Base-by-base conservation (phyloP, 2,113 vertebrate genomes). In the Corvus moneduloides region DNA sequence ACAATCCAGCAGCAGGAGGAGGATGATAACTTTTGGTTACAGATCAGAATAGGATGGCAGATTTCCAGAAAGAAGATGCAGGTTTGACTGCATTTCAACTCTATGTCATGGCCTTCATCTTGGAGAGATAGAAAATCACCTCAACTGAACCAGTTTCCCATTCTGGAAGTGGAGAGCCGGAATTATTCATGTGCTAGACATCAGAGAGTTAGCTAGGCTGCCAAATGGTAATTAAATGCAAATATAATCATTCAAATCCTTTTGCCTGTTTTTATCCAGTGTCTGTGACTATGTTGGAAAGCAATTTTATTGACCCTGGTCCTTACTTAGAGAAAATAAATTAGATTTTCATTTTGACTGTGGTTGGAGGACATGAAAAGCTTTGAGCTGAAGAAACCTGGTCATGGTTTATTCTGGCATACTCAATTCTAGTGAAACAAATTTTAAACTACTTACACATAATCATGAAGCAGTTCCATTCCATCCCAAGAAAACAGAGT, bases 161-260 rank as follows among this genome's bases (percentile, higher is more conserved):
- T 72, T 23, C 61, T 58, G 44, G 49, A 89, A 85, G 44, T 13
- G 5, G 46, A 76, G 28, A 43, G 43, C 26, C 82, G 44, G 48
- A 26, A 33, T 68, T 72, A 64, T 69, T 62, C 2, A 20, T 17
- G 8, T 89, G 51, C 8, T 43, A 82, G 41, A 15, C 20, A 68
- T 69, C 41, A 91, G 49, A 68, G 27, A 68, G 30, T 44, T 82
- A 87, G 11, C 16, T 61, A 49, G 32, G 35, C 51, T 89, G 73
- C 54, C 84, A 93, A 94, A 76, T 58, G n/a, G 39, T 94, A 79
- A 93, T 93, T 82, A 80, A 93, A 90, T 88, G 43, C 19, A 92
- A 91, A 84, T 56, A 68, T 24, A 81, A 54, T 84, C 1, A 6
- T 75, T 85, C 14, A 91, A 71, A 83, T 89, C 19, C 44, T 84